These are phyloP conservation scores for Haplotaxodon microlepis DNA, from an alignment of 2,113 vertebrate species.

Conservation along the genomic window DNA sequence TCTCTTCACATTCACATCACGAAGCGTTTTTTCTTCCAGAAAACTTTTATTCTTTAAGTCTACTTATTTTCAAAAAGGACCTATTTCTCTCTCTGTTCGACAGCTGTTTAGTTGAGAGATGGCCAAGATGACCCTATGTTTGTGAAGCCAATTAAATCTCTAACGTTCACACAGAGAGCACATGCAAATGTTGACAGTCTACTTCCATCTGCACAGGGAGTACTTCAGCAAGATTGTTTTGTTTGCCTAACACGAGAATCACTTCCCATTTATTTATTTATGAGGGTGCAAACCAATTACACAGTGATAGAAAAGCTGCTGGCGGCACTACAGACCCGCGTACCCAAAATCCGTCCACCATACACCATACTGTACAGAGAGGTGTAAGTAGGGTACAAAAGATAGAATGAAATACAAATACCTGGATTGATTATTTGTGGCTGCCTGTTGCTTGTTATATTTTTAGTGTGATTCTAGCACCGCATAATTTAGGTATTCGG, in stretches of 20 bases:
- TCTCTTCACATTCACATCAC: slow-evolving; percentile 43
- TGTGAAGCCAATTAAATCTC: slow-evolving; percentile 59
- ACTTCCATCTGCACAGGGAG: slow-evolving; percentile 53
- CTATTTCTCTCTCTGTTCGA: slow-evolving; percentile 4
- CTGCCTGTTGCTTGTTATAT: background rate
- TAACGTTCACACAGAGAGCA: slow-evolving; percentile 23
- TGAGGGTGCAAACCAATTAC: slow-evolving; percentile 68
- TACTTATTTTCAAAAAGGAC: slow-evolving; percentile 31
- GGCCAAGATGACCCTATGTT: slow-evolving; percentile 52
- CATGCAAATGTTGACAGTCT: slow-evolving; percentile 66
- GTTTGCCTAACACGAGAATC: slow-evolving; percentile 69
- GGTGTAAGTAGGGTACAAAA: background rate
- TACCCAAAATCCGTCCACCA: slow-evolving; percentile 22
- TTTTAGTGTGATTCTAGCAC: background rate
- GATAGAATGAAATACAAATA: background rate
- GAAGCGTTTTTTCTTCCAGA: background rate
- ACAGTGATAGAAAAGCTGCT: slow-evolving; percentile 56
- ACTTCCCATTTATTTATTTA: slow-evolving; percentile 70
- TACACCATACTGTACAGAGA: background rate
- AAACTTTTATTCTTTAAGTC: background rate
- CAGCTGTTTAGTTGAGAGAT: slow-evolving; percentile 43
- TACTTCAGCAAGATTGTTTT: slow-evolving; percentile 64
- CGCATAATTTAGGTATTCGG: background rate
- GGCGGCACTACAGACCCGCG: slow-evolving; percentile 24
- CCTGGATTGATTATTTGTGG: background rate